Evolutionary conservation across 2,888 invertebrate species (phyloP), one percentile per base, ranked within the genome.

Genomic region (Baronia brevicornis): DNA sequence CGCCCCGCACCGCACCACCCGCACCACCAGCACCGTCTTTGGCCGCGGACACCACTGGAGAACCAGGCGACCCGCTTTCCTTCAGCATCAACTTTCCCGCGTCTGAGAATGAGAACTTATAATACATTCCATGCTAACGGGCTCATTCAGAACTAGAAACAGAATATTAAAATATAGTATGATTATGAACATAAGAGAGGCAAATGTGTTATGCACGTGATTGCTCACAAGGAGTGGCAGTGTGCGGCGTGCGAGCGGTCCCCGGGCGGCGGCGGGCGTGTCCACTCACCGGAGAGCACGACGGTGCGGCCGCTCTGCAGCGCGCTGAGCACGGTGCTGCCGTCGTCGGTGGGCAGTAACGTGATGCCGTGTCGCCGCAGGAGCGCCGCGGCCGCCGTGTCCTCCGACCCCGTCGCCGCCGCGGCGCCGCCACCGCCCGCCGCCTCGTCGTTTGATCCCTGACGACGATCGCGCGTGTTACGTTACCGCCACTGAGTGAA

Each of bases 301-400:
- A 96, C 89, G 39, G 93, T 93, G 57, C 95, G 91, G 1, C 96
- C 96, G 68, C 90, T 92, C 77, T 93, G 92, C 64, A 96, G 87
- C 15, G 94, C 95, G 38, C 89, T 90, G 44, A 91, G 90, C 35
- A 95, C 89, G 79, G 91, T 71, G 80, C 88, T 65, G 54, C 78
- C 85, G 47, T 90, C 89, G 64, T 95, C 95, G 10, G 89, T 86
- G 28, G 94, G 91, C 62, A 95, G 87, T 90, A 96, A 91, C 24
- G 93, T 91, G 55, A 95, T 94, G 41, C 95, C 95, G 73, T 95
- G 94, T 48, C 90, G 88, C 63, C 94, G 91, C 38, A 96, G 84
- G 70, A 95, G 84, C 62, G 89, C 88, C 42, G 91, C 64, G 19
- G 69, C 78, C 9, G 84, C 84, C 41, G 39, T 38, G 21, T 29